Conservation (phyloP, 2,888 invertebrate species). For the Allacma fusca region DNA sequence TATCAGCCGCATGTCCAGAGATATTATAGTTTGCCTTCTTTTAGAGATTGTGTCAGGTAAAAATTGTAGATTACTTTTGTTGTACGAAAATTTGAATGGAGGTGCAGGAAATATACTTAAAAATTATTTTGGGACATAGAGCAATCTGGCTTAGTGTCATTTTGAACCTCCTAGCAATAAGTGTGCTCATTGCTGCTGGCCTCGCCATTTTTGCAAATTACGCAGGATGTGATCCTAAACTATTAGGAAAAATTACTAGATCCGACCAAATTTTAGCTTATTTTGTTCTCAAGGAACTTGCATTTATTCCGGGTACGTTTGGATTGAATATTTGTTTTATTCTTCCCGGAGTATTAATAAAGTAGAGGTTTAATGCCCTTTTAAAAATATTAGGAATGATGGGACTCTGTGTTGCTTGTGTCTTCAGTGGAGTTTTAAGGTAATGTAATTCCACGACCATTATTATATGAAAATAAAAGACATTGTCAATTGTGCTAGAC, state of each 20-base stretch:
- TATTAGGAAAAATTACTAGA: too few relatives aligned
- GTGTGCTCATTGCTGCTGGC: neutral
- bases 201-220: too few relatives aligned
- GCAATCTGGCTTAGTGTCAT: slow-evolving; percentile 54
- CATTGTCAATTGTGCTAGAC: too few relatives aligned
- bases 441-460: too few relatives aligned
- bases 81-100: slow-evolving; percentile 49
- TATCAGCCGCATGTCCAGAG: slow-evolving; percentile 58
- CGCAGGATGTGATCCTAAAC: too few relatives aligned
- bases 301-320: neutral
- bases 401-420: slow-evolving; percentile 55
- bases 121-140: too few relatives aligned
- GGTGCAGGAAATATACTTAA: too few relatives aligned
- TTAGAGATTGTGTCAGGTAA: neutral
- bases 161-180: slow-evolving; percentile 3
- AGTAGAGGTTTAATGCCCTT: too few relatives aligned
- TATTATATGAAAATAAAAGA: too few relatives aligned
- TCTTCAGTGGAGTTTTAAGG: slow-evolving; percentile 58
- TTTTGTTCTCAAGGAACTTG: too few relatives aligned
- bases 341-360: too few relatives aligned
- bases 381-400: slow-evolving; percentile 42
- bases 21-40: slow-evolving; percentile 56
- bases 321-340: neutral
- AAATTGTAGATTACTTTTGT: slow-evolving; percentile 17
- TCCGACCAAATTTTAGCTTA: too few relatives aligned